Evolutionary conservation across 1,140 invertebrate genomes (phyloP), one percentile per base, ranked within the genome.

Genomic region (Coenobita brevimanus): DNA sequence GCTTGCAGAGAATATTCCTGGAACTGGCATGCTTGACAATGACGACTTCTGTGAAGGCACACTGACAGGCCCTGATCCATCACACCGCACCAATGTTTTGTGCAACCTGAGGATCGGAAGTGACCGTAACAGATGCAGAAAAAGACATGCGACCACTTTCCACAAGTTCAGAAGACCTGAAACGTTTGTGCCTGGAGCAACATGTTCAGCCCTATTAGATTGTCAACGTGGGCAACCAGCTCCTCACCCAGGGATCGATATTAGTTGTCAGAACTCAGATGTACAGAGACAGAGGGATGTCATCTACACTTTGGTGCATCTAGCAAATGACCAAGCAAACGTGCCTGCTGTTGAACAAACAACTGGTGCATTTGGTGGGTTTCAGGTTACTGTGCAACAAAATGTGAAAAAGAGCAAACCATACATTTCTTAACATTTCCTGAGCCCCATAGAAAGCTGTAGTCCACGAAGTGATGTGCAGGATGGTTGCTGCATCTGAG

Each of bases 11-110:
- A 33, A 33, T 50, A 6, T 54, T 80, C 76, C 38, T 15, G 76
- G 43, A 13, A 80, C 21, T 80, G 76, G 76, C 30, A 80, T 80
- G 6, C 15, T 76, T 8, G 73, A 76, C 73, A 76, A 76, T 76
- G 73, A 76, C 33, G 73, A 76, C 33, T 76, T 76, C 41, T 24
- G 24, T 41, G 73, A 76, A 8, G 73, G 36, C 41, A 76, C 73
- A 36, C 33, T 76, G 33, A 76, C 73, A 76, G 73, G 73, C 8
- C 6, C 73, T 76, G 41, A 76, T 46, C 10, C 73, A n/a, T 76
- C 73, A 76, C 73, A 76, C 33, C 33, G 33, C 4, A 76, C 73
- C 33, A 76, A 76, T 76, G 73, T 76, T 17, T 4, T 76, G 73
- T 50, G 6, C 46, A 17, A 8, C 46, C 46, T n/a, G 17, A 50